A percentile compares a stretch with the other conserved stretches of the same genome.
These are phyloP conservation scores for Apogon talboti DNA, from an alignment of 2,797 vertebrate genomes.

Conservation along the genomic window DNA sequence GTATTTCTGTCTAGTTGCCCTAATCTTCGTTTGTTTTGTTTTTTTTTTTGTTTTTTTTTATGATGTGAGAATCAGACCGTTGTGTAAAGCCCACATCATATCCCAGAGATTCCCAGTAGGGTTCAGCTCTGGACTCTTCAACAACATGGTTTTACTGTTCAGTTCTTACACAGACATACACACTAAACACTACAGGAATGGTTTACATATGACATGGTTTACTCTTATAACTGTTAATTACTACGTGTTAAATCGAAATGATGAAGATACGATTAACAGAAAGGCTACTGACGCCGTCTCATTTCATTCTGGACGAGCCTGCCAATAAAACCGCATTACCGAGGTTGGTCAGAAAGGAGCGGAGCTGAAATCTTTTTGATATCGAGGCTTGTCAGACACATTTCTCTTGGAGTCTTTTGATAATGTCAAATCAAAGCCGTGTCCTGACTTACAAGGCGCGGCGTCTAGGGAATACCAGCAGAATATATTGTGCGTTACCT, in stretches of 20 bases:
- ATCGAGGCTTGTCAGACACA: slow-evolving; percentile 71
- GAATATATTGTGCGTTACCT: slow-evolving; percentile 40
- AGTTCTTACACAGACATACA: no score
- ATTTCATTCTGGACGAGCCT: slow-evolving; percentile 27
- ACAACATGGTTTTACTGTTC: no score
- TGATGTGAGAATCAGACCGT: no score
- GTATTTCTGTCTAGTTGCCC: no score
- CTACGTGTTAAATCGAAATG: slow-evolving; percentile 5
- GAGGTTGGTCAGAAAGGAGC: slow-evolving; percentile 56
- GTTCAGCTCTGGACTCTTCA: no score
- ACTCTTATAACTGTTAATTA: not conserved
- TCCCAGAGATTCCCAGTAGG: no score
- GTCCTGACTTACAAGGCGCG: slow-evolving; percentile 62
- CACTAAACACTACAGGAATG: no score
- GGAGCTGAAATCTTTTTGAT: slow-evolving; percentile 71
- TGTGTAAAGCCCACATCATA: no score
- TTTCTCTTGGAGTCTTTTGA: slow-evolving; percentile 78
- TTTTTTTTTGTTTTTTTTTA: no score
- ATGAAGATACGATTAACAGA: slow-evolving; percentile 2
- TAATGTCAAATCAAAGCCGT: slow-evolving; percentile 80
- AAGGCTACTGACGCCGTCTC: slow-evolving; percentile 18
- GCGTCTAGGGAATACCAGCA: slow-evolving; percentile 53
- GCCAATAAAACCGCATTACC: slow-evolving; percentile 44
- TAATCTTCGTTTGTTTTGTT: no score
- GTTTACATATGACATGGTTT: not conserved